Base-by-base conservation (phyloP, 92 coral and sea anemone species). In the Zoanthus sociatus region DNA sequence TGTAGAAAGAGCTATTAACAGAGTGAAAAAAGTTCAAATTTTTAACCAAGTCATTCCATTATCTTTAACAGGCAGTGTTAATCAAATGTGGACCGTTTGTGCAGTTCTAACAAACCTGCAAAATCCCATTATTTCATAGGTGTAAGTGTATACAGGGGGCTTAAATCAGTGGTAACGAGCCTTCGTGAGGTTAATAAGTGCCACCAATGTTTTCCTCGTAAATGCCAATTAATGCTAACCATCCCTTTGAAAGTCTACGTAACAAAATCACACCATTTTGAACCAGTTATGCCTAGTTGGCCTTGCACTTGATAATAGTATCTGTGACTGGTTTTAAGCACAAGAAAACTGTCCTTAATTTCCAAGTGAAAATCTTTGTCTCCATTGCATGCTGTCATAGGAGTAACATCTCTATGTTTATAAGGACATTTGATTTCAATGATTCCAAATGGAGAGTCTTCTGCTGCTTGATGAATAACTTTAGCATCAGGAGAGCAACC, bases 31-130 rank as follows among this genome's bases (percentile, higher is more conserved):
- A 64, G 81, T 69, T 60, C 91, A 88, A 81, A 81, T 84, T 18
- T 76, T 83, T 63, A 76, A 89, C 69, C 76, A 66, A 46, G 84
- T 67, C 14, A 75, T 84, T 56, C 92, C 92, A 44, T 33, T 84
- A 67, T 44, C 84, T 13, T 89, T 89, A 50, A 53, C 89, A 70
- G 89, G 92, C 6, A 84, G 84, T 45, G 78, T 89, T 0, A 89
- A 89, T 64, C 92, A 89, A 84, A 89, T 89, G 89, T 89, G 89
- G 92, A 89, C 89, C 12, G 86, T 89, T 74, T 76, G 89, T 89
- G 92, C 85, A 2, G 48, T 84, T 42, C 89, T 84, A 31, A 84
- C 85, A 76, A 84, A 84, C 17, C 18, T 84, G 11, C 75, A 89
- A 64, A 84, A 89, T 76, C 90, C 89, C 18, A 84, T 76, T 71